Conservation (phyloP, 2,113 vertebrate genomes). For the Bungarus multicinctus region DNA sequence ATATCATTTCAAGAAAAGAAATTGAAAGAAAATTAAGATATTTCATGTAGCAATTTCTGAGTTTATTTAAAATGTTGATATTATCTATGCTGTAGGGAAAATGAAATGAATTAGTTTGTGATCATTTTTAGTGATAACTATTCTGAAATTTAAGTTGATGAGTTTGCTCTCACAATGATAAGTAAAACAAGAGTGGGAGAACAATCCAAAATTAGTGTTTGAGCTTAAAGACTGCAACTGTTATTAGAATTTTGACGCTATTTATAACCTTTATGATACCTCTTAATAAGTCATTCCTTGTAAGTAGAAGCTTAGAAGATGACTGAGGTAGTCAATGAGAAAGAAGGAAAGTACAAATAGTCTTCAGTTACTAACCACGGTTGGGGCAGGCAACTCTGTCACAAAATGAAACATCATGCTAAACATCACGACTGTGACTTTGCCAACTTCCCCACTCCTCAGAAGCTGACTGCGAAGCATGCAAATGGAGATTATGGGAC, state of each 20-base stretch:
- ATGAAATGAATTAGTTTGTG: slow-evolving; percentile 16
- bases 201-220: not conserved
- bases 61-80: slow-evolving; percentile 25
- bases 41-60: not conserved
- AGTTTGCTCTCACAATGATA: not conserved
- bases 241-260: not conserved
- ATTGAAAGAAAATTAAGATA: not conserved
- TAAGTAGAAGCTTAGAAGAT: not conserved
- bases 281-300: not conserved
- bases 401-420: not conserved
- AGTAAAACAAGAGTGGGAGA: not conserved
- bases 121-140: slow-evolving; percentile 9
- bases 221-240: not conserved
- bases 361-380: not conserved
- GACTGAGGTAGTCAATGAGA: not conserved
- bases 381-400: not conserved
- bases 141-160: not conserved
- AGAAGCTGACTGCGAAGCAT: not conserved
- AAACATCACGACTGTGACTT: not conserved
- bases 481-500: not conserved
- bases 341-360: not conserved
- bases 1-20: slow-evolving; percentile 21
- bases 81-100: slow-evolving; percentile 31
- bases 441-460: not conserved
- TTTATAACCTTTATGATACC: not conserved